A percentile compares a stretch with the other conserved stretches of the same genome.
phyloP scores from a whole-genome alignment of 2,888 invertebrate genomes.

The Atethmia centrago region DNA sequence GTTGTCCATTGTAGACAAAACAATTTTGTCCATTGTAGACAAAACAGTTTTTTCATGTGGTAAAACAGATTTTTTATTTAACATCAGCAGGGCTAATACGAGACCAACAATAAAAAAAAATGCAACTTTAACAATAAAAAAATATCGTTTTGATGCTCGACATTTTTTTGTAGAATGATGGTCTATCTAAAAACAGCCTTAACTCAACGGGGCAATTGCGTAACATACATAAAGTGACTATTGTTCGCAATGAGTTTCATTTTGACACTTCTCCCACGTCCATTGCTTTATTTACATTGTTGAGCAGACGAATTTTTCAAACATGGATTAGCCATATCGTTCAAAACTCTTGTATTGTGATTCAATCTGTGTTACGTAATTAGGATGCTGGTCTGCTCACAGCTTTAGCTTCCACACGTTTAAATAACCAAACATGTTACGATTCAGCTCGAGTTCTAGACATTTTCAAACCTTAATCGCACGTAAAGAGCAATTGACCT shows the following conservation, averaged over 20 bases:
- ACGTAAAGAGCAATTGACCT: constrained; percentile 66
- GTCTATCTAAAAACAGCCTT: not conserved
- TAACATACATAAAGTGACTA: too few relatives aligned
- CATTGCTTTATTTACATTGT: too few relatives aligned
- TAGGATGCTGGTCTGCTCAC: too few relatives aligned
- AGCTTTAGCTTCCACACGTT: not conserved
- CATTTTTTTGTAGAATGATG: not conserved
- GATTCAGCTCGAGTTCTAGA: constrained; percentile 9
- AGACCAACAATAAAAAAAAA: not conserved
- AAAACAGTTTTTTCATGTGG: not conserved
- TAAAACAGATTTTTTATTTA: not conserved
- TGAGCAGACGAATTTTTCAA: too few relatives aligned
- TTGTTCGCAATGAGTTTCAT: too few relatives aligned
- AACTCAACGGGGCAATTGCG: too few relatives aligned
- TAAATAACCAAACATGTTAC: not conserved
- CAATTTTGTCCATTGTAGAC: not conserved
- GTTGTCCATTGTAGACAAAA: not conserved
- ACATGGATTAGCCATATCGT: too few relatives aligned
- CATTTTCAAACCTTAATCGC: constrained; percentile 57
- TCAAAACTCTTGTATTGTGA: too few relatives aligned
- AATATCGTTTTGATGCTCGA: not conserved
- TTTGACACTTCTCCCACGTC: too few relatives aligned
- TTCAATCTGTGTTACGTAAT: too few relatives aligned
- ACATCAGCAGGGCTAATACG: not conserved
- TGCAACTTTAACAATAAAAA: not conserved